phyloP scores from a whole-genome alignment of 2,797 vertebrate genomes.

The Spinibarbus caldwelli region DNA sequence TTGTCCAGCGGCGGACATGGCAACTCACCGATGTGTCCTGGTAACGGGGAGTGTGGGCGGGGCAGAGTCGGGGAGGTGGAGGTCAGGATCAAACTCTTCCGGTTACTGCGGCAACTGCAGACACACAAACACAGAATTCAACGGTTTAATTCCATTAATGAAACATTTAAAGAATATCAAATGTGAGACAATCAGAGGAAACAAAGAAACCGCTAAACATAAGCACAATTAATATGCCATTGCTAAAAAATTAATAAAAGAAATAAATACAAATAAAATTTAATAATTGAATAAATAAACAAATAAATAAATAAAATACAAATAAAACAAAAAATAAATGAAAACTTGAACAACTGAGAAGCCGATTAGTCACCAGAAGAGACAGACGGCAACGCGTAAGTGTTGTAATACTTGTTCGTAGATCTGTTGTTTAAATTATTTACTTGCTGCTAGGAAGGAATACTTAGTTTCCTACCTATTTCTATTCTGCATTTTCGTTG shows the following conservation, averaged over 20 bases:
- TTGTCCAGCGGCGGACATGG: conserved; percentile 1
- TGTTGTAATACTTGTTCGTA: too few species aligned
- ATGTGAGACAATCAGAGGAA: not conserved
- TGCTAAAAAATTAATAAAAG: not conserved
- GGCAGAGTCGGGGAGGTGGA: conserved; percentile 92
- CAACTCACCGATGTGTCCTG: conserved; percentile 85
- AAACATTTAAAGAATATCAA: not conserved
- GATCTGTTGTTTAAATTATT: too few species aligned
- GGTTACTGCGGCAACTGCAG: conserved; percentile 90
- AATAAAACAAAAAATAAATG: not conserved
- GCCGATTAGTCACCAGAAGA: too few species aligned
- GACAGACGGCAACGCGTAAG: too few species aligned
- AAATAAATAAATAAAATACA: not conserved
- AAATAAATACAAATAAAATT: not conserved
- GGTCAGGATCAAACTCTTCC: conserved; percentile 92
- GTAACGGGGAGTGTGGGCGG: conserved; percentile 89
- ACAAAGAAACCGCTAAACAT: not conserved
- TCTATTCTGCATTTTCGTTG: too few species aligned
- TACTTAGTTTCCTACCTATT: too few species aligned
- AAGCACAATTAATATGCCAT: not conserved
- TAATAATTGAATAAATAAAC: not conserved
- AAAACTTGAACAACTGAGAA: too few species aligned
- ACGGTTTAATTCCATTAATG: not conserved
- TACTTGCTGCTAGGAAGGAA: too few species aligned
- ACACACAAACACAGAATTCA: conserved; percentile 39